Conservation (phyloP, 2,888 invertebrate species). For the Halictus ligatus region DNA sequence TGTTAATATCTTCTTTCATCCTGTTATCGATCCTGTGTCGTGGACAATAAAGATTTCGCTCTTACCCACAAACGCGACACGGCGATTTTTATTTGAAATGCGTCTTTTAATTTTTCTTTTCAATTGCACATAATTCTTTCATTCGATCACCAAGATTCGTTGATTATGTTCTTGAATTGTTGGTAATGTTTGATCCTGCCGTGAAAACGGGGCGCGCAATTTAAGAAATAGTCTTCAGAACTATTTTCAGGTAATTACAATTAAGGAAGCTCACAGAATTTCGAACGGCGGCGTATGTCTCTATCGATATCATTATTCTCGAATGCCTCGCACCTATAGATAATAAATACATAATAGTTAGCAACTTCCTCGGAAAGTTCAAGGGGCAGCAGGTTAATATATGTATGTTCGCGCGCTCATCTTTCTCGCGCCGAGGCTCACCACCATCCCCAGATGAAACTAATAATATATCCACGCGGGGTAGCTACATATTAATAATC, state of each 20-base stretch:
- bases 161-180: neutral
- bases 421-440: conserved; percentile 51
- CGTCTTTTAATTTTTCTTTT: neutral
- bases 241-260: neutral
- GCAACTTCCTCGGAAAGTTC: conserved; percentile 68
- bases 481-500: conserved; percentile 53
- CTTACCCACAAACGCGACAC: conserved; percentile 11
- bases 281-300: neutral
- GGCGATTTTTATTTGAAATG: neutral
- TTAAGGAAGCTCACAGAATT: neutral
- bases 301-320: conserved; percentile 48
- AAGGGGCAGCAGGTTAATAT: conserved; percentile 72
- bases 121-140: neutral
- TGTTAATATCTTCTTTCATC: conserved; percentile 39
- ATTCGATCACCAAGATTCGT: neutral
- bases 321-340: conserved; percentile 33
- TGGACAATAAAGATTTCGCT: conserved; percentile 29
- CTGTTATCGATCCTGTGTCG: conserved; percentile 40
- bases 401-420: conserved; percentile 60
- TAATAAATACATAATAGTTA: conserved; percentile 60
- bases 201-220: neutral
- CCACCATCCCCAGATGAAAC: conserved; percentile 60
- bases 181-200: no score
- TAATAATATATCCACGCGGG: conserved; percentile 55
- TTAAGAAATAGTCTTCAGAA: neutral